phyloP scores from a whole-genome alignment of 2,797 vertebrate genomes.

The Hippocampus kuda region DNA sequence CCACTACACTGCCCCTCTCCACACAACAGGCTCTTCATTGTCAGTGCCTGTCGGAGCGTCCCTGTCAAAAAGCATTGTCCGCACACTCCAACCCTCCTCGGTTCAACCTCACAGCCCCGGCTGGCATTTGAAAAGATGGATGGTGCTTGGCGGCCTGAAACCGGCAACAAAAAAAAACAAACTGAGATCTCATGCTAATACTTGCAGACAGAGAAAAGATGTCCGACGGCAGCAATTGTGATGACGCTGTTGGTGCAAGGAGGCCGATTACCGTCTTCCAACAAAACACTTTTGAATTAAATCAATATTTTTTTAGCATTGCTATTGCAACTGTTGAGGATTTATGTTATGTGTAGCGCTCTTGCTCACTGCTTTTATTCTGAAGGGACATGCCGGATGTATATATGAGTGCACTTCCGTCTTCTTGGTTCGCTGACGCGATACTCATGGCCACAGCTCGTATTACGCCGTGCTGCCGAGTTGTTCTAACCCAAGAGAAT shows the following conservation, averaged over 20 bases:
- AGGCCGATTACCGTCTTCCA: constrained; percentile 3
- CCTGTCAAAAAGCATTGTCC: constrained; percentile 49
- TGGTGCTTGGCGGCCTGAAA: constrained; percentile 7
- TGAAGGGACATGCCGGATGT: no score
- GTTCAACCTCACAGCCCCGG: background rate
- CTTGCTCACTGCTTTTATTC: no score
- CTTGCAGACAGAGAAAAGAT: constrained; percentile 12
- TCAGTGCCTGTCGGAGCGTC: constrained; percentile 45
- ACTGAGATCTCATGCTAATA: constrained; percentile 7
- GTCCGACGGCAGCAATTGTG: constrained; percentile 7
- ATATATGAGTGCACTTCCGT: no score
- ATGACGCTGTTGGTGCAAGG: background rate
- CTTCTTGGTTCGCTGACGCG: no score
- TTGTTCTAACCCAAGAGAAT: no score
- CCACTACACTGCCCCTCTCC: constrained; percentile 23
- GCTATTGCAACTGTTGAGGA: no score
- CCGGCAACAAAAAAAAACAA: constrained; percentile 4
- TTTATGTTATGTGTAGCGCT: no score
- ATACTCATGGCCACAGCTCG: no score
- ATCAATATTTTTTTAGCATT: no score
- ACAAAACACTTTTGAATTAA: background rate
- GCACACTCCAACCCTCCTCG: constrained; percentile 34
- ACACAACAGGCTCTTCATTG: constrained; percentile 44
- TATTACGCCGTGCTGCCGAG: no score
- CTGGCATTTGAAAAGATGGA: constrained; percentile 35